Conservation (phyloP, 1,140 invertebrate species). For the Melitaea cinxia region DNA sequence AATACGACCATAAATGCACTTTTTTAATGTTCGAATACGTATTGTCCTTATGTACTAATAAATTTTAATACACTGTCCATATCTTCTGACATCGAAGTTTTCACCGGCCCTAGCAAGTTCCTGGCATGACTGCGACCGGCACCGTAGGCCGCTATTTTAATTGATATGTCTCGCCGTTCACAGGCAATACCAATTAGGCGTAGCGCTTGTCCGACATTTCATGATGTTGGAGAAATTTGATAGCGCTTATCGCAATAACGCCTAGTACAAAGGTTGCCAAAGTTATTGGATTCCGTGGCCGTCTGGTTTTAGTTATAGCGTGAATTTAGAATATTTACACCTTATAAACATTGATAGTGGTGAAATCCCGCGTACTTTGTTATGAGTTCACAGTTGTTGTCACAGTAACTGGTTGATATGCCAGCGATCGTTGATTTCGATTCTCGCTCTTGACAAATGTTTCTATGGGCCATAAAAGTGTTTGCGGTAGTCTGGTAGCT, state of each 20-base stretch:
- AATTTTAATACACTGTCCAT: no score
- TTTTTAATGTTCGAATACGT: no score
- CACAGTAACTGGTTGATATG: no score
- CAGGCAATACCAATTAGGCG: slow-evolving; percentile 53
- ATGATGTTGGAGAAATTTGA: slow-evolving; percentile 23
- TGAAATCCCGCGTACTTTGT: neutral
- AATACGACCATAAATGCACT: no score
- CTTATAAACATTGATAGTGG: neutral
- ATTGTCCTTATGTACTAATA: no score
- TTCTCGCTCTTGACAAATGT: no score
- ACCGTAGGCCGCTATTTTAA: slow-evolving; percentile 59
- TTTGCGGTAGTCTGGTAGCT: no score
- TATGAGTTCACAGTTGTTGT: no score
- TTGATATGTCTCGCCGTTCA: slow-evolving; percentile 66
- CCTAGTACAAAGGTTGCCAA: slow-evolving; percentile 1
- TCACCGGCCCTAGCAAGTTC: slow-evolving; percentile 37
- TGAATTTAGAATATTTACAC: neutral
- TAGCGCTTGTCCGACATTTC: slow-evolving; percentile 33
- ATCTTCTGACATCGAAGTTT: neutral
- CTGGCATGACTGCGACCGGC: slow-evolving; percentile 43
- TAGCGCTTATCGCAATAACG: slow-evolving; percentile 17
- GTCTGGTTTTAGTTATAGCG: neutral
- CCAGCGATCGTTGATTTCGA: no score
- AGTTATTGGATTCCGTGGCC: slow-evolving; percentile 2
- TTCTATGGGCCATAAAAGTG: no score